These are phyloP conservation scores for Grallaria varia DNA, from an alignment of 2,113 vertebrate species.

Conservation along the genomic window DNA sequence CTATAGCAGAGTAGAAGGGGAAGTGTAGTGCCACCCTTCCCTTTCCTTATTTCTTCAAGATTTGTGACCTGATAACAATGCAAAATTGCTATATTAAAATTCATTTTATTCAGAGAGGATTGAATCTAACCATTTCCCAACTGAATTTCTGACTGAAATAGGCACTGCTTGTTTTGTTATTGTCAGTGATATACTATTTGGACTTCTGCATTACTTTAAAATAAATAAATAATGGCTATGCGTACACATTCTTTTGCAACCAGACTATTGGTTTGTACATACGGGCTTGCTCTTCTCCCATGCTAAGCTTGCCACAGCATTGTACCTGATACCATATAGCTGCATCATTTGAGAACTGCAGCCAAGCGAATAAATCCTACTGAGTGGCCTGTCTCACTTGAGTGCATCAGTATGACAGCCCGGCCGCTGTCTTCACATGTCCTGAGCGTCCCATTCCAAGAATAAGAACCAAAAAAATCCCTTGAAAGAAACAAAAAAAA, in stretches of 20 bases:
- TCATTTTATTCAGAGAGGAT: neutral
- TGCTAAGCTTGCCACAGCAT: neutral
- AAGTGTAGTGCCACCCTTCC: constrained; percentile 22
- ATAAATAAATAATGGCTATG: neutral
- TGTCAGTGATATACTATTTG: neutral
- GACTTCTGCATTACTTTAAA: neutral
- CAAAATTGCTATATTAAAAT: neutral
- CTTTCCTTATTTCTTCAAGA: constrained; percentile 40
- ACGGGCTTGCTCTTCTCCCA: neutral
- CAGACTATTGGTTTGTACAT: neutral
- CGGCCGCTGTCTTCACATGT: neutral
- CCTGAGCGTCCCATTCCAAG: neutral
- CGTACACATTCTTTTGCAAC: neutral
- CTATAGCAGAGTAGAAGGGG: neutral
- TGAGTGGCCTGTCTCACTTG: neutral
- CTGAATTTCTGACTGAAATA: neutral
- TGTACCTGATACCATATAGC: too few species aligned
- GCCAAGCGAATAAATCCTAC: neutral
- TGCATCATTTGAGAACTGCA: neutral
- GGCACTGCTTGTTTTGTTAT: neutral
- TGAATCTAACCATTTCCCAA: neutral
- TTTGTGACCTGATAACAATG: constrained; percentile 1
- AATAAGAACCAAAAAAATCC: neutral
- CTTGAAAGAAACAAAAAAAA: neutral
- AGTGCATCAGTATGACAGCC: neutral